Conservation (phyloP, 2,113 vertebrate genomes). For the Triplophysa rosa region DNA sequence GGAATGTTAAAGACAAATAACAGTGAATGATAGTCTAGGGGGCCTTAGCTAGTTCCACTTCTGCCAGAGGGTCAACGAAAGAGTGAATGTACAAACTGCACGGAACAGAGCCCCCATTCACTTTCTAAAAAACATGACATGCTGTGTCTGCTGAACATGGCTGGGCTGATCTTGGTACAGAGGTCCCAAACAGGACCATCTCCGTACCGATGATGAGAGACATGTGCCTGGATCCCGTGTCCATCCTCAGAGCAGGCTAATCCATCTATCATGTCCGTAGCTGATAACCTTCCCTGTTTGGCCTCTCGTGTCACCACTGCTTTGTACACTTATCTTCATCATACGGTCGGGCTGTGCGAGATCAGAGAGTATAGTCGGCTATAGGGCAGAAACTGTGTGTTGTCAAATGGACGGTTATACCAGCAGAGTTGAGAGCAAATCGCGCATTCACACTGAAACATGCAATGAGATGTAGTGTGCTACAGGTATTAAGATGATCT, state of each 20-base stretch:
- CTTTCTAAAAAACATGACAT: constrained; percentile 38
- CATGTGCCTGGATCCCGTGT: constrained; percentile 53
- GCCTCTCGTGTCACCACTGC: constrained; percentile 41
- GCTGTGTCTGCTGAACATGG: constrained; percentile 28
- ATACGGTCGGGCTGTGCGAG: constrained; percentile 15
- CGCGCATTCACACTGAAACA: no score
- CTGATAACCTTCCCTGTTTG: constrained; percentile 52
- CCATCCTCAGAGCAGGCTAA: constrained; percentile 58
- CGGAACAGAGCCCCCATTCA: constrained; percentile 49
- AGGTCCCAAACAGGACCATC: constrained; percentile 41
- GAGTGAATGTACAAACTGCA: constrained; percentile 31
- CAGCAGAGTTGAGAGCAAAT: neutral
- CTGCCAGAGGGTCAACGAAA: constrained; percentile 28
- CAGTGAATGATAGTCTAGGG: neutral
- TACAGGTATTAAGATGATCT: no score
- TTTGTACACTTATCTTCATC: constrained; percentile 48
- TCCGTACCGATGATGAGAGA: constrained; percentile 60
- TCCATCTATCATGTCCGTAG: constrained; percentile 53
- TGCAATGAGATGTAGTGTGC: no score
- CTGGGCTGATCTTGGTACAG: constrained; percentile 40
- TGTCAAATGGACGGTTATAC: neutral
- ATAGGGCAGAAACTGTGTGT: constrained; percentile 19
- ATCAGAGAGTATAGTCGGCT: constrained; percentile 27
- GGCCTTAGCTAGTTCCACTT: constrained; percentile 5
- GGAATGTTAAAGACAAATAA: constrained; percentile 38